Evolutionary conservation across 2,888 invertebrate genomes (phyloP), one percentile per base, ranked within the genome.

Genomic region (Dastarcus helophoroides): DNA sequence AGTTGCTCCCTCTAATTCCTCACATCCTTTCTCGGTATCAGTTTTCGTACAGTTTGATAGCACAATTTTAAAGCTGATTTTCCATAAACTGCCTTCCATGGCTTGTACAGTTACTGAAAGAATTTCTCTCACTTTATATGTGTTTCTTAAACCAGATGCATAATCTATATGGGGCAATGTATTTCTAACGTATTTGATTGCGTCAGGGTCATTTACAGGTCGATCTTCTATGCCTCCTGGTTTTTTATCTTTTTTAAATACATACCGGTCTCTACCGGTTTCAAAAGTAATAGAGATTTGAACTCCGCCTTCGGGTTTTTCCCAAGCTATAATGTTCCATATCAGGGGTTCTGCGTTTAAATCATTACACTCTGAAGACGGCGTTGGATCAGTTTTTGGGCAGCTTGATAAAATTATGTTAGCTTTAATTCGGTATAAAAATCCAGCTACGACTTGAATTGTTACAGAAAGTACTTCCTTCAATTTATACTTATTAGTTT

Each of bases 21-120:
- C 37, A 15, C 47, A 45, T 3, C 41, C 42, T 13, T 46, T 45
- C 9, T 46, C 33, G 33, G 52, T 43, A 16, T 45, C 47, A 23
- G 21, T 32, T 38, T 63, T 67, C 6, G 53, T 44, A 38, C 75
- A 74, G 31, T 62, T 60, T 5, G 71, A 69, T 23, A 63, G 63
- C 7, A 70, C 71, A n/a, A 78, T 58, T 40, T n/a, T n/a, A n/a
- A n/a, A n/a, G n/a, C n/a, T 65, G 23, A 81, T 67, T 47, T 65
- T 68, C 12, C 70, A 72, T 29, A 68, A 46, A 14, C 56, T 44
- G 10, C 76, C 76, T 26, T 69, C 57, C 4, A 74, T 68, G n/a
- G 71, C 50, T 55, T 73, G 66, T 9, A 53, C 52, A 0, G 62
- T 53, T 8, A 68, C 67, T 2, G 64, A 60, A 29, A 56, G 54